These are phyloP conservation scores for Lophotis ruficrista DNA, from an alignment of 2,113 vertebrate species.

Conservation along the genomic window DNA sequence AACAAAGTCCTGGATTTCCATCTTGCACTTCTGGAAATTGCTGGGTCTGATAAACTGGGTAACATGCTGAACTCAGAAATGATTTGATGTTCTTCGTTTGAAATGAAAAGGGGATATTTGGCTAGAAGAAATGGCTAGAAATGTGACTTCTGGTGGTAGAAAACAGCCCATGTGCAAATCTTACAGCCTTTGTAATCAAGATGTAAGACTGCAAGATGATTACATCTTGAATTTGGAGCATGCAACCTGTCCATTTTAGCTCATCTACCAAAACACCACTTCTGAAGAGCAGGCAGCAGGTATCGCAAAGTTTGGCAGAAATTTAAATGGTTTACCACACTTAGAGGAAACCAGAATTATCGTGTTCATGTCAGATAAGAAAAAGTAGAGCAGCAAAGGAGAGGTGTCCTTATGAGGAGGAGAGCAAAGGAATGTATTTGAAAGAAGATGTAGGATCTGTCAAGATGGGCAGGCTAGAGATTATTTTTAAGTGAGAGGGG, in stretches of 20 bases:
- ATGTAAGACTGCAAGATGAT: neutral
- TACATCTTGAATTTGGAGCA: neutral
- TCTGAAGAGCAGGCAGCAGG: neutral
- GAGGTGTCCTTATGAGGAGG: neutral
- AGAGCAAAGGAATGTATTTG: neutral
- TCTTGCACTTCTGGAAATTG: neutral
- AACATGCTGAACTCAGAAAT: neutral
- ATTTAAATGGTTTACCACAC: neutral
- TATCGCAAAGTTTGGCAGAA: neutral
- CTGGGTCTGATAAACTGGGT: neutral
- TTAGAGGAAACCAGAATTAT: neutral
- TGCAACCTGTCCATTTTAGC: neutral
- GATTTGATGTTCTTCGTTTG: neutral
- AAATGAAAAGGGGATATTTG: neutral
- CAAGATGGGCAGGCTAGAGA: neutral
- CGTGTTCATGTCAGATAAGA: rapidly evolving
- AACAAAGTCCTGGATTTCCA: neutral
- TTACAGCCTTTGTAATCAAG: neutral
- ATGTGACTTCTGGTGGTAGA: neutral
- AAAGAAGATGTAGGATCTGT: neutral
- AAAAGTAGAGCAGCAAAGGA: neutral
- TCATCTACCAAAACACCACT: neutral
- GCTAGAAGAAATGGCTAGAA: neutral
- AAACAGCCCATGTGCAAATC: neutral
- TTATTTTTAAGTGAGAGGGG: neutral